phyloP scores from a whole-genome alignment of 2,113 vertebrate species.

The Myotis brandtii region DNA sequence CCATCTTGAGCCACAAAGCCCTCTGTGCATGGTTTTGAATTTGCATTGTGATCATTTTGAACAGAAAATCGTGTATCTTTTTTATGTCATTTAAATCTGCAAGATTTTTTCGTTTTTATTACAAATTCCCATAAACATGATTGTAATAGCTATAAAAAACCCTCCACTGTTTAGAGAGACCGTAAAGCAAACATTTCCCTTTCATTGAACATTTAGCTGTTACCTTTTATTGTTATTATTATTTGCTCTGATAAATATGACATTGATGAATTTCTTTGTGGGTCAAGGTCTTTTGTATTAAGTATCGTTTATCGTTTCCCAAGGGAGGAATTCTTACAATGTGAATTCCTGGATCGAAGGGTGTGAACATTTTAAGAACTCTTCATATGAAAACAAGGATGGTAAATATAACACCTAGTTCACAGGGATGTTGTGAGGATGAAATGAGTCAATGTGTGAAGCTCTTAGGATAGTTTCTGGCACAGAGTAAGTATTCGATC shows the following conservation, averaged over 20 bases:
- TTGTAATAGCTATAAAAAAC: background rate
- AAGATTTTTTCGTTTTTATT: background rate
- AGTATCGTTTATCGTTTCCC: background rate
- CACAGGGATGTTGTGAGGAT: background rate
- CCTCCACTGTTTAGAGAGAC: background rate
- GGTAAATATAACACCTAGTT: background rate
- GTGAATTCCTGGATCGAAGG: background rate
- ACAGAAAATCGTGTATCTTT: background rate
- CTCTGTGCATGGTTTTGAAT: background rate
- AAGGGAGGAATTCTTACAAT: background rate
- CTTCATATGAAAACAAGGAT: background rate
- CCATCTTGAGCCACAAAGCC: slow-evolving; percentile 14
- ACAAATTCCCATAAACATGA: background rate
- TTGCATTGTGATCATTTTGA: background rate
- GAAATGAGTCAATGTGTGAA: background rate
- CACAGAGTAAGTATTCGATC: background rate
- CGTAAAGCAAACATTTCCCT: slow-evolving; percentile 1
- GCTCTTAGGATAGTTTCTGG: background rate
- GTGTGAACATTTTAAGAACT: background rate
- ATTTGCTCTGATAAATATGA: background rate
- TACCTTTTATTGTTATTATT: background rate
- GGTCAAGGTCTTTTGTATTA: background rate
- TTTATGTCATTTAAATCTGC: background rate
- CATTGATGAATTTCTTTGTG: background rate
- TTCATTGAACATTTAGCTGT: background rate